Base-by-base conservation (phyloP, 1,140 invertebrate genomes). In the Anoplolepis gracilipes region DNA sequence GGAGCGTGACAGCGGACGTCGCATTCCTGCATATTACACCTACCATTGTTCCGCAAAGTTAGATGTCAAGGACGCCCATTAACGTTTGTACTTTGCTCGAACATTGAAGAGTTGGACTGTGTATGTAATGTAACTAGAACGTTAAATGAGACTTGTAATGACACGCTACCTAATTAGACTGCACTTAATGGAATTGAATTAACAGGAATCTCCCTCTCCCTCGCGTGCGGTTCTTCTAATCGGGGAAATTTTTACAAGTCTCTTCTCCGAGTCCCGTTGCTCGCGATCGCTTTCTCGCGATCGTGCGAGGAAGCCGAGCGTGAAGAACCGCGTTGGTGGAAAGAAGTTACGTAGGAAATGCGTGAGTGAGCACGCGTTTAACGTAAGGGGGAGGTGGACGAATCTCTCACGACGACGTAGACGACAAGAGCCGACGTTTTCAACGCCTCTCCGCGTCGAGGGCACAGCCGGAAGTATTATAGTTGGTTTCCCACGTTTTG, bases 21-120 rank as follows among this genome's bases (percentile, higher is more conserved):
- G 77, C 77, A 69, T 79, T 79, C 62, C 62, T 69, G 62, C 62
- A 79, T 79, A 79, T 53, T 55, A 67, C 1, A 67, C n/a, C 13
- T 5, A 13, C 62, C 46, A 55, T 79, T 79, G 62, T 79, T 69
- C 46, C 46, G 19, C 22, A 28, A 79, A 55, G 46, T 55, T 79
- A 25, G 42, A 36, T 67, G 42, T 79, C 62, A 79, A 79, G 77
- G 46, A 49, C 46, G 30, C 11, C 16, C 3, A 25, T 59, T 30
- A 30, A 16, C 57, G 6, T 4, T 42, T 11, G 1, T 46, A 22
- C 39, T 19, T 49, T 4, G 16, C 46, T 49, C 13, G 46, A 16
- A 5, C 46, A 19, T 46, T 49, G 13, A 16, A 49, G 4, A 49
- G 3, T 49, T 16, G 16, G 13, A 49, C 46, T 11, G 1, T 11